Conservation (phyloP, 2,797 vertebrate species). For the Buphagus erythrorhynchus region DNA sequence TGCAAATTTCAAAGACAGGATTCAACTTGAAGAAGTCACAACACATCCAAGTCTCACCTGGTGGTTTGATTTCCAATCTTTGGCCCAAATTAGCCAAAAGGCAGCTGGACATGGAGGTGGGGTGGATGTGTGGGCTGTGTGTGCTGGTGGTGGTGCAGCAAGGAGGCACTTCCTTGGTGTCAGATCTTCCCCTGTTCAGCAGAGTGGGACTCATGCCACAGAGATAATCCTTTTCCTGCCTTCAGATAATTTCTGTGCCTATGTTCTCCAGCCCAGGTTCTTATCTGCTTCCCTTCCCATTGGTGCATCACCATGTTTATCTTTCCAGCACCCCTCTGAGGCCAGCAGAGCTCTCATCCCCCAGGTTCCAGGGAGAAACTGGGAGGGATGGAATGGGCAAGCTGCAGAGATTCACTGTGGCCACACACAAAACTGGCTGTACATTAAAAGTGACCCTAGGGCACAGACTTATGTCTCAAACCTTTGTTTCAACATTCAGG, state of each 20-base stretch:
- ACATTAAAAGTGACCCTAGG: not conserved
- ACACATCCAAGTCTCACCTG: not conserved
- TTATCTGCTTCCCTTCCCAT: not conserved
- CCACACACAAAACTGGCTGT: not conserved
- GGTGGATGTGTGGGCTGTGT: not conserved
- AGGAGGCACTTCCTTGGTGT: not conserved
- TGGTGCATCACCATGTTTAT: not conserved
- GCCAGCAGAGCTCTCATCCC: not conserved
- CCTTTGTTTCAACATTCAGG: not conserved
- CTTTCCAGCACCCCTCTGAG: not conserved
- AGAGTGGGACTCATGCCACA: not conserved
- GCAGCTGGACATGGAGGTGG: rapidly evolving
- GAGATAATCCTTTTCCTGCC: not conserved
- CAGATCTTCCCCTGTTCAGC: not conserved
- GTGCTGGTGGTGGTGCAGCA: not conserved
- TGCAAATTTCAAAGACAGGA: not conserved
- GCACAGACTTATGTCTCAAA: not conserved
- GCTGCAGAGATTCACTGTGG: not conserved
- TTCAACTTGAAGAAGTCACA: not conserved
- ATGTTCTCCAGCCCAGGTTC: not conserved
- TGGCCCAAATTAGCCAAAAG: not conserved
- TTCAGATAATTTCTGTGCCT: not conserved
- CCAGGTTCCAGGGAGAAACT: not conserved
- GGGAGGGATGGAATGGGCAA: not conserved
- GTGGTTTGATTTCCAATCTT: not conserved